Percentiles rank a stretch among this genome's conserved stretches.
Evolutionary conservation across 2,797 vertebrate genomes (phyloP).

Genomic region (Tapera naevia): DNA sequence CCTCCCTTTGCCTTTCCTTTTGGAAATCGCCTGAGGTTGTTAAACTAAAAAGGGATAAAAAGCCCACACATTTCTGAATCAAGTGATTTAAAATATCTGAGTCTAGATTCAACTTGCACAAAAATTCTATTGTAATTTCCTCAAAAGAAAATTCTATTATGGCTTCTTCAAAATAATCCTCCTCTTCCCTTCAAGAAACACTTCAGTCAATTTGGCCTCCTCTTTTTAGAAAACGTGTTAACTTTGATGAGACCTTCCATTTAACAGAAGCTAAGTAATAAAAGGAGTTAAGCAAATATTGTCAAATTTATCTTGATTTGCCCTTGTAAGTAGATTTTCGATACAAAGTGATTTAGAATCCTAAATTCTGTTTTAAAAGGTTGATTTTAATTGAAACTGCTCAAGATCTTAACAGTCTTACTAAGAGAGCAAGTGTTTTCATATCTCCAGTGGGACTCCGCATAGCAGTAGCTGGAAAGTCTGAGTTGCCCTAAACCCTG

Average conservation of each 20-base stretch:
- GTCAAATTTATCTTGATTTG: background rate
- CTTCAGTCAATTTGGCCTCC: background rate
- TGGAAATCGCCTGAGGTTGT: conserved; percentile 47
- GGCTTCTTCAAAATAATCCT: conserved; percentile 1
- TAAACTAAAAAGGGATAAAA: conserved; percentile 18
- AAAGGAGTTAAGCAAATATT: background rate
- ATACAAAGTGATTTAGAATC: background rate
- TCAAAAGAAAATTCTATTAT: conserved; percentile 20
- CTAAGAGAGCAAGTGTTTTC: background rate
- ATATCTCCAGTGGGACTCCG: background rate
- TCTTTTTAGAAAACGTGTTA: background rate
- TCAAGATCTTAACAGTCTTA: background rate
- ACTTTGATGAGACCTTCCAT: background rate
- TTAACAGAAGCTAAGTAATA: background rate
- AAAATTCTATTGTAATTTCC: background rate
- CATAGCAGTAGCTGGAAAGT: background rate
- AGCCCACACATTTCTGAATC: conserved; percentile 20
- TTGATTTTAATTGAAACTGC: background rate
- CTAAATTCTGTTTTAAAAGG: background rate
- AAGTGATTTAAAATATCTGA: conserved; percentile 22
- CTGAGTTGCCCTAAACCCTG: background rate
- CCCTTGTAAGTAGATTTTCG: background rate
- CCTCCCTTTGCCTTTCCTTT: conserved; percentile 33
- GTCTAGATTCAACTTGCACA: background rate
- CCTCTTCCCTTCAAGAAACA: background rate